A percentile compares a stretch with the other conserved stretches of the same genome.
phyloP scores from a whole-genome alignment of 64 coral and sea anemone genomes.

The Acropora yongei region DNA sequence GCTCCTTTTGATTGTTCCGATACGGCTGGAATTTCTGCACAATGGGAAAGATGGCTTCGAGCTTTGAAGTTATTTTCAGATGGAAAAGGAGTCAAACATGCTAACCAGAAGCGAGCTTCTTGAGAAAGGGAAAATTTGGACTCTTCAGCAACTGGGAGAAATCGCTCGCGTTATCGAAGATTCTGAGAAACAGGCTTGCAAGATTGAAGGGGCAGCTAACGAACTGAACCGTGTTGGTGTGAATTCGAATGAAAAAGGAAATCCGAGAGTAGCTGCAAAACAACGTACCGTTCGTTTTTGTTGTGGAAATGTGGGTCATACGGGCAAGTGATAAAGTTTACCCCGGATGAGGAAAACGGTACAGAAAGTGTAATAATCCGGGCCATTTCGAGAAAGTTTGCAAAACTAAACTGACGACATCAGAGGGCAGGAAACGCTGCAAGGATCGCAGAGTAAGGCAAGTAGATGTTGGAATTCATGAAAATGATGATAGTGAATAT shows the following conservation, averaged over 20 bases:
- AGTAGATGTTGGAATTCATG: too few relatives aligned
- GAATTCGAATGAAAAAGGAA: slow-evolving; percentile 1
- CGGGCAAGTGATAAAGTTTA: neutral
- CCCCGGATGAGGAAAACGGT: too few relatives aligned
- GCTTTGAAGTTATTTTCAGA: too few relatives aligned
- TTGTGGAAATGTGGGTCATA: slow-evolving; percentile 33
- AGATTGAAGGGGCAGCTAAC: neutral
- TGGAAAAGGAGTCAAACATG: too few relatives aligned
- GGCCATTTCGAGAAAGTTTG: slow-evolving; percentile 8
- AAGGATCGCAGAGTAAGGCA: too few relatives aligned
- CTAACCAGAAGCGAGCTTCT: neutral
- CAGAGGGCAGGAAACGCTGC: too few relatives aligned
- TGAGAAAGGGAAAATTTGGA: neutral
- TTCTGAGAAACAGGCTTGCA: slow-evolving; percentile 3
- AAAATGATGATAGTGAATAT: too few relatives aligned
- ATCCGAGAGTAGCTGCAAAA: neutral
- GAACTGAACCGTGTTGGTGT: neutral
- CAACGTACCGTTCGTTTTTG: neutral
- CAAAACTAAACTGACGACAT: neutral
- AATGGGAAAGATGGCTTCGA: neutral
- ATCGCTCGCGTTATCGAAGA: slow-evolving; percentile 14
- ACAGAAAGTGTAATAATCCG: neutral
- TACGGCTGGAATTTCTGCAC: slow-evolving; percentile 37
- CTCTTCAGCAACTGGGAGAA: slow-evolving; percentile 24
- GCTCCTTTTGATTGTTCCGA: slow-evolving; percentile 42